A percentile compares a stretch with the other conserved stretches of the same genome.
Conservation (phyloP, 2,113 vertebrate species). For the Camelus dromedarius region DNA sequence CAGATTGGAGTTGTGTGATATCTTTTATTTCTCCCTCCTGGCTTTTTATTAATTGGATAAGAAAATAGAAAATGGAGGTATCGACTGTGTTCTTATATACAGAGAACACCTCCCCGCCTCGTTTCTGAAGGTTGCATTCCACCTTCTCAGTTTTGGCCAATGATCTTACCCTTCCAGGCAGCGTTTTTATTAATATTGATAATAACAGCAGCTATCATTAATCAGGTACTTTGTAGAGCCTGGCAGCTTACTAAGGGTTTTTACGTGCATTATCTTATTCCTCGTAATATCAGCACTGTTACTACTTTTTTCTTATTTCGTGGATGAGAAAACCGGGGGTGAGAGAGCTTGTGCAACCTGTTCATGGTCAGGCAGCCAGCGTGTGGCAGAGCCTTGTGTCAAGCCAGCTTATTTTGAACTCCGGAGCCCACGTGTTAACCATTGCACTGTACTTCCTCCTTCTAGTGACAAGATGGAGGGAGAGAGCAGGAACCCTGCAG, state of each 20-base stretch:
- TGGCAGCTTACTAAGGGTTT: not conserved
- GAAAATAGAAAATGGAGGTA: not conserved
- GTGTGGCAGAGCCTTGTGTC: not conserved
- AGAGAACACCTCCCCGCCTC: not conserved
- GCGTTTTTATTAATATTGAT: slow-evolving; percentile 42
- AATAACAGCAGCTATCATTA: slow-evolving; percentile 10
- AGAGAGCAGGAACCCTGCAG: not conserved
- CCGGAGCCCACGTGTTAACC: not conserved
- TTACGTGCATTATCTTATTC: slow-evolving; percentile 1
- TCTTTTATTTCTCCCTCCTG: not conserved
- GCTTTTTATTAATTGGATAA: not conserved
- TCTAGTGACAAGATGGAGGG: not conserved
- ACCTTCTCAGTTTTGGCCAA: not conserved
- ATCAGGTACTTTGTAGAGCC: slow-evolving; percentile 15
- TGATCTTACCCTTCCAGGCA: not conserved
- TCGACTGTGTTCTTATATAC: not conserved
- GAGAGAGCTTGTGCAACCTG: not conserved
- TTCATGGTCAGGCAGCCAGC: not conserved
- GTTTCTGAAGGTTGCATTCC: not conserved
- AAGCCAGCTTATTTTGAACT: not conserved
- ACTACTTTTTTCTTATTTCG: not conserved
- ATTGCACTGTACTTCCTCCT: not conserved
- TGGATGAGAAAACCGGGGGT: not conserved
- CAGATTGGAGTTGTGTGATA: not conserved
- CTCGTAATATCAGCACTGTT: not conserved